Conservation (phyloP, 2,113 vertebrate genomes). For the Butorides virescens region DNA sequence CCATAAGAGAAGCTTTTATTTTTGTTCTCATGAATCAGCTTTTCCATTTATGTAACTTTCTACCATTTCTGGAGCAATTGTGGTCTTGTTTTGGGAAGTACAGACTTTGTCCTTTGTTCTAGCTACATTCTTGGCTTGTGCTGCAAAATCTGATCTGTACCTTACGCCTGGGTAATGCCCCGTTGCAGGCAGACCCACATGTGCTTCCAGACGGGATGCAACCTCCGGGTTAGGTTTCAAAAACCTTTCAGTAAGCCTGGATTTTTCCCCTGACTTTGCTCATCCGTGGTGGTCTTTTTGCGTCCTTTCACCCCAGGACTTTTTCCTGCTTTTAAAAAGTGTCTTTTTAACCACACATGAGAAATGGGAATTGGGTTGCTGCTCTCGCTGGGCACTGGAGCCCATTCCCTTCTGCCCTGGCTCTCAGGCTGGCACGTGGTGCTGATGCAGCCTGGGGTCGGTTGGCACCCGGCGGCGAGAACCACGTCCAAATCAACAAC, state of each 20-base stretch:
- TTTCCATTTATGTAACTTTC: conserved; percentile 51
- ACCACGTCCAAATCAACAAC: background rate
- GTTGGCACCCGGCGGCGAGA: background rate
- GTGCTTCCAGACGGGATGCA: background rate
- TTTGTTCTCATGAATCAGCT: conserved; percentile 41
- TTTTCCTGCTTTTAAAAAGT: background rate
- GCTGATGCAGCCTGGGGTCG: rapidly evolving
- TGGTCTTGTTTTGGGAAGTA: background rate
- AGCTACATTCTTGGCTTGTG: background rate
- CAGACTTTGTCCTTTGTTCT: conserved; percentile 6
- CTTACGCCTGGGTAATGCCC: background rate
- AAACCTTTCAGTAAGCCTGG: background rate
- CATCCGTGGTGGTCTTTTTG: background rate
- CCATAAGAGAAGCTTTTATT: conserved; percentile 25
- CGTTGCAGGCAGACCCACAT: background rate
- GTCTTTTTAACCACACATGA: background rate
- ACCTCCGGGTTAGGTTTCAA: background rate
- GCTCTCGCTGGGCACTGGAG: background rate
- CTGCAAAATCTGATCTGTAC: background rate
- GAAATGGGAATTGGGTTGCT: background rate
- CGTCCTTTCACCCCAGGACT: background rate
- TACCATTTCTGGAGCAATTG: background rate
- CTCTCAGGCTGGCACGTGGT: background rate
- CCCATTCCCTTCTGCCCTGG: background rate
- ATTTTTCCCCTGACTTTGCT: rapidly evolving